Conservation (phyloP, 2,888 invertebrate genomes). For the Drosophila anomalata region DNA sequence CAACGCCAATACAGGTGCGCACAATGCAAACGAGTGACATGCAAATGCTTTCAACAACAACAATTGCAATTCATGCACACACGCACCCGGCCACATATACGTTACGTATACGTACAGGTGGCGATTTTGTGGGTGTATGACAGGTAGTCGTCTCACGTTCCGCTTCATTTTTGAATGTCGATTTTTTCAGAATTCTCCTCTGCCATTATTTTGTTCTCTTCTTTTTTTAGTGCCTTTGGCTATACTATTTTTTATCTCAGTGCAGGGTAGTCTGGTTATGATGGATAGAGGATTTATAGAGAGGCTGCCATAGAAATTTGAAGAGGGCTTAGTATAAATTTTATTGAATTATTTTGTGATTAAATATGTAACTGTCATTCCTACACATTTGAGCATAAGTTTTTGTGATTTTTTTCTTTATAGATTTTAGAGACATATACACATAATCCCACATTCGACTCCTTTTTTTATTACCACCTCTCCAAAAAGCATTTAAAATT, state of each 20-base stretch:
- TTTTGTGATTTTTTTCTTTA: not conserved
- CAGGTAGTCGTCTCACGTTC: conserved; percentile 59
- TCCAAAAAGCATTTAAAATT: conserved; percentile 36
- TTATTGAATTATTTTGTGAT: not conserved
- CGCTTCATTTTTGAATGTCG: conserved; percentile 74
- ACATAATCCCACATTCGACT: conserved; percentile 2
- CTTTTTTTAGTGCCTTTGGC: conserved; percentile 35
- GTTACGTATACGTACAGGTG: conserved; percentile 24
- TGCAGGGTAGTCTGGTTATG: conserved; percentile 14
- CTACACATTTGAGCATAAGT: not conserved
- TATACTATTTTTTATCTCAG: conserved; percentile 35
- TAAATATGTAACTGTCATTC: no score
- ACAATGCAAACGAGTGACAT: conserved; percentile 76
- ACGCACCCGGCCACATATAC: conserved; percentile 14
- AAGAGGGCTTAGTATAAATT: not conserved
- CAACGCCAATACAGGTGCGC: conserved; percentile 75
- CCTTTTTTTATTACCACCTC: not conserved
- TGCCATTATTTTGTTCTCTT: conserved; percentile 27
- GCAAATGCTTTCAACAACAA: conserved; percentile 78
- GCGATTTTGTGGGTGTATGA: conserved; percentile 17
- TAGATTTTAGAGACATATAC: not conserved
- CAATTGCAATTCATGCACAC: conserved; percentile 72
- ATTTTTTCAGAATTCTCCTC: conserved; percentile 61
- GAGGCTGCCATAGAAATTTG: not conserved
- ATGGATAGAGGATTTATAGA: not conserved